These are phyloP conservation scores for Periparus ater DNA, from an alignment of 2,797 vertebrate genomes.

Conservation along the genomic window DNA sequence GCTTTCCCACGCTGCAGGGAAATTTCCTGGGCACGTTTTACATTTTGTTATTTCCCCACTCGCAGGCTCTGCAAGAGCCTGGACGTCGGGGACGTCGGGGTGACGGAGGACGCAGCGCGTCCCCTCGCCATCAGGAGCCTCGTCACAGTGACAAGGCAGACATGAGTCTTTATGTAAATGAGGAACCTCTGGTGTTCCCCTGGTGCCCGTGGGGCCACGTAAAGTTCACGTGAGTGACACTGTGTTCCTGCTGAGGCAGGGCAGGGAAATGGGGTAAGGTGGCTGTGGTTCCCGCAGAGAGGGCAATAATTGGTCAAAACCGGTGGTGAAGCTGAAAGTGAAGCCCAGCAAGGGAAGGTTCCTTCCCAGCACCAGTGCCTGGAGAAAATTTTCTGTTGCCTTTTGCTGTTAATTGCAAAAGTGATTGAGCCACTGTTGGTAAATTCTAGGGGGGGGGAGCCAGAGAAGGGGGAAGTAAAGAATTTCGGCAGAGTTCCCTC, in stretches of 20 bases:
- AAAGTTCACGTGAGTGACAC: background rate
- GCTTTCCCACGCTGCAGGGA: background rate
- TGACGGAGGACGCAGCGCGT: background rate
- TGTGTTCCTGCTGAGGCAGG: background rate
- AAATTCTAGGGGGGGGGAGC: background rate
- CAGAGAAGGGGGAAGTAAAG: background rate
- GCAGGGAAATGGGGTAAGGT: background rate
- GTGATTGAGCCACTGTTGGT: background rate
- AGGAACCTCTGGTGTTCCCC: conserved; percentile 24
- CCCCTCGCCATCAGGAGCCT: background rate
- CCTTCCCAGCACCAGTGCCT: background rate
- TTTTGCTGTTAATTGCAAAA: conserved; percentile 16
- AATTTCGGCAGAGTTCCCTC: background rate
- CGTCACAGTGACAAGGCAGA: background rate
- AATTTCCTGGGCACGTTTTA: background rate
- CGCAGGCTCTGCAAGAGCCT: background rate
- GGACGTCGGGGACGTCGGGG: background rate
- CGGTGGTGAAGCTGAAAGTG: background rate
- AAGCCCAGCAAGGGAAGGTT: background rate
- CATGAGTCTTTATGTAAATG: conserved; percentile 39
- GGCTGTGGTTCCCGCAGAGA: background rate
- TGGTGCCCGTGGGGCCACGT: background rate
- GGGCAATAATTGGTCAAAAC: background rate
- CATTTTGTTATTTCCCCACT: background rate
- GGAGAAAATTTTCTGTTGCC: background rate